Conservation (phyloP, 1,140 invertebrate genomes). For the Lepidurus packardi region DNA sequence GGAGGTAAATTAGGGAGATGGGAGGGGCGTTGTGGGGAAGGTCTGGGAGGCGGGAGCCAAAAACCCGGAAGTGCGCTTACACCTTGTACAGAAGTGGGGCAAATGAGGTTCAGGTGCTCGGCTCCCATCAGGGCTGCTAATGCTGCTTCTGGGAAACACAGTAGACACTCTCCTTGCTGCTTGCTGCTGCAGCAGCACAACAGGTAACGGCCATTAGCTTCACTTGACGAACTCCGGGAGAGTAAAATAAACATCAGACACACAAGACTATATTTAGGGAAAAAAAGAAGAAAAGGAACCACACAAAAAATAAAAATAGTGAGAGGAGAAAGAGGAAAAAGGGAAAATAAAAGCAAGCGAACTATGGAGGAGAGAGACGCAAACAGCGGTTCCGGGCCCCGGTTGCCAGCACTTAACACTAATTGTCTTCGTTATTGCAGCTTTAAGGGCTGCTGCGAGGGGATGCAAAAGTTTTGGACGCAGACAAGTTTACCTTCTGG, state of each 20-base stretch:
- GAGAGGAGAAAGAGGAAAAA: background rate
- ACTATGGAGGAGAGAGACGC: background rate
- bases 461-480: conserved; percentile 3
- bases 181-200: background rate
- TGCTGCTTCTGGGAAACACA: conserved; percentile 14
- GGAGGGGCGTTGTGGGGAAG: background rate
- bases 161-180: background rate
- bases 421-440: conserved; percentile 19
- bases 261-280: background rate
- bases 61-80: conserved; percentile 15
- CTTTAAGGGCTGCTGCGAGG: background rate
- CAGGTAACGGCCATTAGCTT: conserved; percentile 17
- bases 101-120: conserved; percentile 17
- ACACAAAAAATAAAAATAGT: background rate
- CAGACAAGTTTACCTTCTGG: background rate
- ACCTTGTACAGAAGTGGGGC: background rate
- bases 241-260: conserved; percentile 11
- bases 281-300: background rate
- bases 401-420: conserved; percentile 5
- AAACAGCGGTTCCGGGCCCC: background rate
- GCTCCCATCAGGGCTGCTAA: conserved; percentile 9
- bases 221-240: conserved; percentile 3
- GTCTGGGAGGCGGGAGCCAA: background rate
- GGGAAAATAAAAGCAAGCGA: background rate
- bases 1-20: background rate